Evolutionary conservation across 2,797 vertebrate genomes (phyloP).

Genomic region (Labeo calbasu): DNA sequence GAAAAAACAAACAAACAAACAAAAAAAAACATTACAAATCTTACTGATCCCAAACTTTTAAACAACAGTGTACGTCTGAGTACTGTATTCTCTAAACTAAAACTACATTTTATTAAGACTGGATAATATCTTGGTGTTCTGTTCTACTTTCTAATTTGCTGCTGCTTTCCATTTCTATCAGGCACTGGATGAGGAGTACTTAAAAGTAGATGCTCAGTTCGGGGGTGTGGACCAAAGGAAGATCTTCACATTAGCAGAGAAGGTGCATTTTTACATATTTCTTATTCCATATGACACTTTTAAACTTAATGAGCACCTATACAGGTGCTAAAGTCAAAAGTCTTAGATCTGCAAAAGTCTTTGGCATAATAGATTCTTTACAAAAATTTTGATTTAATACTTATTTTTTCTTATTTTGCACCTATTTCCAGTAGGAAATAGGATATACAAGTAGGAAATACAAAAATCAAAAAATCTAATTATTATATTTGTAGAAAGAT

Average conservation of each 20-base stretch:
- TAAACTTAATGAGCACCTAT: not conserved
- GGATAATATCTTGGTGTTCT: not conserved
- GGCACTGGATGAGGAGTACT: constrained; percentile 96
- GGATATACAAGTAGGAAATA: not conserved
- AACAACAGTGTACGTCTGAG: not conserved
- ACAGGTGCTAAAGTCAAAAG: not conserved
- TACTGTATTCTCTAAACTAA: not conserved
- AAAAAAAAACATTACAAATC: too few relatives aligned
- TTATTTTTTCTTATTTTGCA: too few relatives aligned
- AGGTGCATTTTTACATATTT: constrained; percentile 75
- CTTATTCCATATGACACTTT: not conserved
- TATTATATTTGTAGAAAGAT: not conserved
- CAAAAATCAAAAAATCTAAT: not conserved
- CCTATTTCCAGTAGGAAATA: too few relatives aligned
- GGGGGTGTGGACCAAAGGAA: constrained; percentile 98
- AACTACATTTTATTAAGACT: not conserved
- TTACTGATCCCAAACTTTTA: too few relatives aligned
- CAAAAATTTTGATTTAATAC: not conserved
- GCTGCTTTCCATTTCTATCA: constrained; percentile 61
- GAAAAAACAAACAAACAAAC: too few relatives aligned
- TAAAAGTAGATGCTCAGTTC: constrained; percentile 97
- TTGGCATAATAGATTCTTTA: not conserved
- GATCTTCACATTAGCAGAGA: constrained; percentile 97
- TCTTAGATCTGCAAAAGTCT: not conserved
- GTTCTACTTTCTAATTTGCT: not conserved